Percentiles rank a stretch among this genome's conserved stretches.
These are phyloP conservation scores for Chrysochloris asiatica DNA, from an alignment of 2,113 vertebrate species.

Conservation along the genomic window DNA sequence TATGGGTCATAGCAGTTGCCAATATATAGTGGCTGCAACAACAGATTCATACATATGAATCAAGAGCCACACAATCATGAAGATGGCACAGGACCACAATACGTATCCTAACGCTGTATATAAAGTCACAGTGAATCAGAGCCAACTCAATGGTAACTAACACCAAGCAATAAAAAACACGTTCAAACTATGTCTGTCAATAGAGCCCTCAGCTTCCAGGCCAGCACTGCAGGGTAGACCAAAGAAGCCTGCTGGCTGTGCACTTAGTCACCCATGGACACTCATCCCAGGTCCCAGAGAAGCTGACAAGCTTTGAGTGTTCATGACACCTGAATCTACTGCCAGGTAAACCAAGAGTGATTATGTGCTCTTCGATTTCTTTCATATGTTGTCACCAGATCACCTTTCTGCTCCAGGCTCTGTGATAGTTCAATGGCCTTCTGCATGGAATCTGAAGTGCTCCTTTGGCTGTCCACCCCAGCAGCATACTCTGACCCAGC, in stretches of 20 bases:
- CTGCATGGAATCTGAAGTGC: neutral
- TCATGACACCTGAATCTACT: neutral
- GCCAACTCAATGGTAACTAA: neutral
- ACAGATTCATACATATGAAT: neutral
- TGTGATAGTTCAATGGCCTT: neutral
- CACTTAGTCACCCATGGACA: rapidly evolving
- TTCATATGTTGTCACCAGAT: neutral
- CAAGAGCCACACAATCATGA: too few relatives aligned
- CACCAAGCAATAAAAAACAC: neutral
- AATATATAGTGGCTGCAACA: neutral
- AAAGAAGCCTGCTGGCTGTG: rapidly evolving
- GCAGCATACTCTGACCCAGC: neutral
- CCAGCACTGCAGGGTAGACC: rapidly evolving
- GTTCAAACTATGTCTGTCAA: neutral
- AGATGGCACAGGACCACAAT: neutral
- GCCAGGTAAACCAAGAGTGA: neutral
- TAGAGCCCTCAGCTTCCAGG: neutral
- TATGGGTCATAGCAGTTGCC: neutral
- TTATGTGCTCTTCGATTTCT: neutral
- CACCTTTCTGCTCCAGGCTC: neutral
- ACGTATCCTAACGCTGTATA: neutral
- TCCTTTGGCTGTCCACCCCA: neutral
- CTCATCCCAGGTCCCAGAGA: neutral
- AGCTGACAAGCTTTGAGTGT: neutral
- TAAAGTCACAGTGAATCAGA: neutral